Conservation (phyloP, 2,888 invertebrate genomes). For the Melinopterus prodromus region DNA sequence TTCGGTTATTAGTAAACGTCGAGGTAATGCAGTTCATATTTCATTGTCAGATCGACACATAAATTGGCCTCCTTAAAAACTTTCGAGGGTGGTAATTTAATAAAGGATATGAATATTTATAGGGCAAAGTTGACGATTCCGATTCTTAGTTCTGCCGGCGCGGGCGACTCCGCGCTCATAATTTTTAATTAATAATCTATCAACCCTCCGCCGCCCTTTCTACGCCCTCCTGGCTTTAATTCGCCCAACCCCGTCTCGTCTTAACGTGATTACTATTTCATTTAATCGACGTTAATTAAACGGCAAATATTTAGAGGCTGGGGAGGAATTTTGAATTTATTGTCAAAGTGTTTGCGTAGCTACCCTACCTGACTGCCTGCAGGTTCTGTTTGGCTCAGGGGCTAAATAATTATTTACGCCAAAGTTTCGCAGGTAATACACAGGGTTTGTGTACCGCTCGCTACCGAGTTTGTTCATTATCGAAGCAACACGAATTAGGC, state of each 20-base stretch:
- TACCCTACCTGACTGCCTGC: background rate
- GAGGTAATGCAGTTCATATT: background rate
- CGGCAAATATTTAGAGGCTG: background rate
- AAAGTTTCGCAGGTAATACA: background rate
- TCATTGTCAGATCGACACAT: background rate
- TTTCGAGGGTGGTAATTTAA: background rate
- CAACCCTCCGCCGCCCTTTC: background rate
- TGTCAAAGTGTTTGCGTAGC: background rate
- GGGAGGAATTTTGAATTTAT: background rate
- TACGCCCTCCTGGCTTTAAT: background rate
- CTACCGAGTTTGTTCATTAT: background rate
- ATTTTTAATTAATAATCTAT: constrained; percentile 4
- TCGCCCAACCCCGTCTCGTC: background rate
- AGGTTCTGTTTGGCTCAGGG: background rate
- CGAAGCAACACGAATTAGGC: background rate
- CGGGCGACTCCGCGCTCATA: background rate
- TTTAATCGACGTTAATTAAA: background rate
- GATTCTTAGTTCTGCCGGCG: background rate
- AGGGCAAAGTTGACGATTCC: background rate
- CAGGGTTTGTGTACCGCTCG: background rate
- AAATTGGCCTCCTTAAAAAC: background rate
- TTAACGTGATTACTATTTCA: constrained; percentile 4
- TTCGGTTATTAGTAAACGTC: background rate
- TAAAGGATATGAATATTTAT: background rate
- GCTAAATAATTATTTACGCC: background rate